These are phyloP conservation scores for Saccostrea cuccullata DNA, from an alignment of 1,140 invertebrate species.

Conservation along the genomic window DNA sequence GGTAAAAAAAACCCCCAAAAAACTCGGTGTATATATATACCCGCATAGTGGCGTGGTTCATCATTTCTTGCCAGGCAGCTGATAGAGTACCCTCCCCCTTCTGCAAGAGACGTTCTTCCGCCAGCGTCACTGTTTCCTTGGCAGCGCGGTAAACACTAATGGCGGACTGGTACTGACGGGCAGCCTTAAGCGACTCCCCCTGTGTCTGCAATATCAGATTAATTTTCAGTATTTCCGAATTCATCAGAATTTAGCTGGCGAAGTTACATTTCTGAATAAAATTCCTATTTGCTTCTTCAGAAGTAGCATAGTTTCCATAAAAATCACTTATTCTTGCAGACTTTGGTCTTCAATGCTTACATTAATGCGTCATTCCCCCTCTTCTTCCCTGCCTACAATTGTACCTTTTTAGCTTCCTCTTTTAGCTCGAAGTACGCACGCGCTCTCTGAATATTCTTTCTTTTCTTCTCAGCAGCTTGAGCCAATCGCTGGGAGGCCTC, in stretches of 20 bases:
- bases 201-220: conserved; percentile 81
- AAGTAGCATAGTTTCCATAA: no score
- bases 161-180: conserved; percentile 93
- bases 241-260: no score
- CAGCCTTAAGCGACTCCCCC: conserved; percentile 91
- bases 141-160: conserved; percentile 88
- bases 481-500: conserved; percentile 92
- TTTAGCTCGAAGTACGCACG: conserved; percentile 93
- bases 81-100: conserved; percentile 90
- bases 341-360: no score
- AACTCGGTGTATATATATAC: conserved; percentile 79
- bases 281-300: no score
- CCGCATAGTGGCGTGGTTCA: conserved; percentile 96
- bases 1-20: no score
- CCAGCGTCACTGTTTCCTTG: conserved; percentile 94
- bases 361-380: no score
- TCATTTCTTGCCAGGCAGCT: conserved; percentile 98
- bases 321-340: no score
- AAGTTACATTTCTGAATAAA: no score
- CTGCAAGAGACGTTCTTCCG: conserved; percentile 84
- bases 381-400: no score
- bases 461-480: conserved; percentile 89
- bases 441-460: conserved; percentile 92
- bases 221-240: no score
- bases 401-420: conserved; percentile 82